Base-by-base conservation (phyloP, 2,113 vertebrate species). In the Hydrolagus affinis region DNA sequence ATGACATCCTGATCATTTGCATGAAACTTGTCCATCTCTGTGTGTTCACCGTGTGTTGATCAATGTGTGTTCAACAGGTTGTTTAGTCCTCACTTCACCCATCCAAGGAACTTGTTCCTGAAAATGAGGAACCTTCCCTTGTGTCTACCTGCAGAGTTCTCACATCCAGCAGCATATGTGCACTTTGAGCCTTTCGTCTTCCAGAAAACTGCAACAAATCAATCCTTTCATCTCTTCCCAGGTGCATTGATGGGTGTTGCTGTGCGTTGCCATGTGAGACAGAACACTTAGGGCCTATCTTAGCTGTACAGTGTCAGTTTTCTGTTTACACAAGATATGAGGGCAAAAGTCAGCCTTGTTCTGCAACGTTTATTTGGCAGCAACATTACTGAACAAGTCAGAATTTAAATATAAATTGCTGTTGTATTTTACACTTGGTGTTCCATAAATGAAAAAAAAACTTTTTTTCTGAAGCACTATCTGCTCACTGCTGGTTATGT, bases 271-370 rank as follows among this genome's bases (percentile, higher is more conserved):
- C 23, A 32, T 68, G 78, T 68, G 78, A 66, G 66, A 83, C 62
- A 6, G 78, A 83, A 83, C 66, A 83, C 19, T 83, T 83, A 83
- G 66, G 25, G 30, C 66, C 73, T 66, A 83, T 68, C 60, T 83
- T 83, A 83, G 78, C 11, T 17, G 59, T 23, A 64, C 23, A 23
- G 4, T 28, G 62, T 32, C 66, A 74, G 57, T 80, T 70, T 77
- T 60, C 73, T 89, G 86, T 88, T 88, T 89, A 86, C 86, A 86
- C 86, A 88, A 69, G 73, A 69, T 83, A 19, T 15, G n/a, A 15
- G 86, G 86, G 85, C 80, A 70, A 86, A 86, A 87, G 88, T 86
- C 87, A 88, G 28, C 59, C 78, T 87, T 87, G 70, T 86, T 86
- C 85, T 86, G 25, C 25, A 72, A 64, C 25, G 86, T 71, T 44